These are phyloP conservation scores for Elanus axillaris DNA, from an alignment of 2,113 vertebrate species.

Conservation along the genomic window DNA sequence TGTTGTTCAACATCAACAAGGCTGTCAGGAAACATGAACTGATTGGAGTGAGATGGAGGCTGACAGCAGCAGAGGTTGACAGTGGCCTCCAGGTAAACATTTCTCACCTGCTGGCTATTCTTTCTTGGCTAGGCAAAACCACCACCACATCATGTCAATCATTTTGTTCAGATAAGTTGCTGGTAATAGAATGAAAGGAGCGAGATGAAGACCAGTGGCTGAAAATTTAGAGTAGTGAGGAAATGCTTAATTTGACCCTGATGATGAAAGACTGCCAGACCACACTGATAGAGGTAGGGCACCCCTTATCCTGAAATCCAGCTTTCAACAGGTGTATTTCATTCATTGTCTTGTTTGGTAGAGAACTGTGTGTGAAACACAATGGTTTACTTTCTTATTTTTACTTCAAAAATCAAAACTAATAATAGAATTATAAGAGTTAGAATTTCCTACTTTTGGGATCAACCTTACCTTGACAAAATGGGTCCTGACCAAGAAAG, in stretches of 20 bases:
- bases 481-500: not conserved
- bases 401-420: not conserved
- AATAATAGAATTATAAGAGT: too few species aligned
- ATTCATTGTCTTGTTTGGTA: not conserved
- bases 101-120: not conserved
- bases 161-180: not conserved
- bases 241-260: not conserved
- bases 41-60: not conserved
- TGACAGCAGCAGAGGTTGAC: not conserved
- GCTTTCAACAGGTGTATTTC: not conserved
- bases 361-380: not conserved
- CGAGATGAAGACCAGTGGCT: not conserved
- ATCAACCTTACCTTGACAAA: not conserved
- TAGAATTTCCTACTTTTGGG: not conserved
- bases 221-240: not conserved
- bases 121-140: not conserved
- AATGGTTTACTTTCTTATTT: not conserved
- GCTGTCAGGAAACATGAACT: not conserved
- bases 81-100: not conserved
- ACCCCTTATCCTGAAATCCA: not conserved
- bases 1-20: not conserved
- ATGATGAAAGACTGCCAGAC: not conserved
- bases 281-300: not conserved
- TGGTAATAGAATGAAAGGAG: not conserved
- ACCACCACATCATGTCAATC: rapidly evolving